Percentiles rank a stretch among this genome's conserved stretches.
phyloP scores from a whole-genome alignment of 2,888 invertebrate genomes.

The Choristoneura rosaceana region DNA sequence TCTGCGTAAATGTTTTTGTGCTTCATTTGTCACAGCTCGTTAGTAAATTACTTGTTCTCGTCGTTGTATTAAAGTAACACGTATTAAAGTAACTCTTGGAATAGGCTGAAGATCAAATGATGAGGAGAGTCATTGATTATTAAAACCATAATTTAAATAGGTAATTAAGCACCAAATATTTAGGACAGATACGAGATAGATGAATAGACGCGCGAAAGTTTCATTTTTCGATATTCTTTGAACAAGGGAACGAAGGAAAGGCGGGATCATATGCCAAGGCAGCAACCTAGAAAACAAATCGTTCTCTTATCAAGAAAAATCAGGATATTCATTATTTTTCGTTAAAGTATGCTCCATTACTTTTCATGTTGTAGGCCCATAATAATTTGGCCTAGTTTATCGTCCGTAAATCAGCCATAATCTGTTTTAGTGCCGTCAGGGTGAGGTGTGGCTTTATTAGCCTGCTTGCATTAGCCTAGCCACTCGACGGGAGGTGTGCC shows the following conservation, averaged over 20 bases:
- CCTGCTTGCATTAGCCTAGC: slow-evolving; percentile 58
- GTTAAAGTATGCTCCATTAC: slow-evolving; percentile 22
- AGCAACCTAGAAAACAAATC: not conserved
- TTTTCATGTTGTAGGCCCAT: slow-evolving; percentile 35
- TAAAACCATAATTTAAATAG: no score
- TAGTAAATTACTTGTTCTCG: not conserved
- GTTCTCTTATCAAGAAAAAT: not conserved
- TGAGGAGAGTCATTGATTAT: no score
- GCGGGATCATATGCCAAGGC: not conserved
- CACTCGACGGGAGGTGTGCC: slow-evolving; percentile 65
- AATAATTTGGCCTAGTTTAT: slow-evolving; percentile 32
- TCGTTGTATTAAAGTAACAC: no score
- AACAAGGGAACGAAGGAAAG: not conserved
- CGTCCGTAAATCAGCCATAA: slow-evolving; percentile 58
- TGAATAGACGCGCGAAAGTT: no score
- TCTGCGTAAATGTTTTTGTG: not conserved
- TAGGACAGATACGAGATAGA: no score
- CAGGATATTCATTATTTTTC: slow-evolving; percentile 11
- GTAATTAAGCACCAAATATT: no score
- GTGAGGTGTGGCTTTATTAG: slow-evolving; percentile 69
- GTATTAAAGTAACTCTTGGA: no score
- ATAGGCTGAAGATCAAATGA: no score
- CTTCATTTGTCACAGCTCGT: not conserved
- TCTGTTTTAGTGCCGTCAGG: slow-evolving; percentile 68
- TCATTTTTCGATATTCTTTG: no score